Evolutionary conservation across 2,797 vertebrate species (phyloP), one percentile per base, ranked within the genome.

Genomic region (Jordanella pulchra): DNA sequence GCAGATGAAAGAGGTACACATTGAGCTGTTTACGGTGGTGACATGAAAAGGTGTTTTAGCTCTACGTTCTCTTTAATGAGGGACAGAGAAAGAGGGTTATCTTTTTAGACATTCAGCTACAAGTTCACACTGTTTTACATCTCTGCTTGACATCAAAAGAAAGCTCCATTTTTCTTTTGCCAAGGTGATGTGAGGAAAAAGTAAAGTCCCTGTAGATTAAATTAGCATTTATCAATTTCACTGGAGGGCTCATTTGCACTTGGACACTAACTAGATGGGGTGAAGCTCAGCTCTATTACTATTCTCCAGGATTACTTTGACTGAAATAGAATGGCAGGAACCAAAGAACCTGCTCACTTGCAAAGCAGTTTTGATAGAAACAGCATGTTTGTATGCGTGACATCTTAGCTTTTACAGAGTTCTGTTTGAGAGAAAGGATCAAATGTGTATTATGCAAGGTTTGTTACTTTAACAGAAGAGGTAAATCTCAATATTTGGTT

Each of bases 1-100:
- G 82, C 83, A 95, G 95, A 97, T 96, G 94, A 96, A 96, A 96
- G 95, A 91, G 91, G 87, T 35, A 86, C 89, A 93, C 95, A 95
- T 94, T 93, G 94, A 94, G 90, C 93, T 91, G 88, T 90, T 92
- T 95, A 95, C 91, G 92, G 94, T 95, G 93, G 94, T 92, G 93
- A 94, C 92, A 95, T 95, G 95, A 96, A 95, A 95, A 95, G 92
- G 92, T 94, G 92, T 94, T 92, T 93, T 94, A 95, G 94, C 94
- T 92, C 93, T 89, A 82, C 76, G 87, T 93, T 92, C 91, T 88
- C 86, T 90, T 91, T 96, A 96, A 97, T 96, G 95, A 95, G 94
- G 89, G 89, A 78, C 84, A 89, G 81, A 91, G 70, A 79, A 69
- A 81, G 64, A 79, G 80, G 92, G 81, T 91, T 86, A 89, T 92